These are phyloP conservation scores for Chloroclystis v-ata DNA, from an alignment of 2,888 invertebrate genomes.

Conservation along the genomic window DNA sequence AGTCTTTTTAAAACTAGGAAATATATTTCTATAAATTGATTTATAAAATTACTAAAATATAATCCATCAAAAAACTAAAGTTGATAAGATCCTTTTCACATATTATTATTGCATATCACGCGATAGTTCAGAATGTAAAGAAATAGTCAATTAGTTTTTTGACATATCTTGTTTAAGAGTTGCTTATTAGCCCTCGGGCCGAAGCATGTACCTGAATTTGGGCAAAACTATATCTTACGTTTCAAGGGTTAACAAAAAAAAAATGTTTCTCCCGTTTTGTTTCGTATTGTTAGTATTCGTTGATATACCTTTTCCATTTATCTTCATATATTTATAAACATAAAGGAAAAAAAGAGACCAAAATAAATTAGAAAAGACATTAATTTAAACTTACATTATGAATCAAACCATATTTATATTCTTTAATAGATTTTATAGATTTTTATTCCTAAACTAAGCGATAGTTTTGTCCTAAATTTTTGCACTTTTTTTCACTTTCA, in stretches of 20 bases:
- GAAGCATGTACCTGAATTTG: constrained; percentile 28
- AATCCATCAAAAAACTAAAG: constrained; percentile 47
- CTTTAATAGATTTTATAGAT: no score
- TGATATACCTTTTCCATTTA: no score
- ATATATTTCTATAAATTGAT: constrained; percentile 9
- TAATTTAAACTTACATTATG: no score
- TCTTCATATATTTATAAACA: no score
- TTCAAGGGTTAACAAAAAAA: background rate
- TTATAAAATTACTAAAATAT: constrained; percentile 28
- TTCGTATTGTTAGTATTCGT: no score
- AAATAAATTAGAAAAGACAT: no score
- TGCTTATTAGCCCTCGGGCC: constrained; percentile 9
- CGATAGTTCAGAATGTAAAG: constrained; percentile 47
- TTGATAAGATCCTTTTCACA: constrained; percentile 52
- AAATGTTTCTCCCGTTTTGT: no score
- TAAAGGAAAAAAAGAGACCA: no score
- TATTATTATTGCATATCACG: constrained; percentile 70
- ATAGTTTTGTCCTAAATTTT: constrained; percentile 28
- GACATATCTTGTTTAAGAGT: constrained; percentile 44
- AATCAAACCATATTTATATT: no score
- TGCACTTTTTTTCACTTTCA: constrained; percentile 45
- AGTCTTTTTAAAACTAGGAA: no score
- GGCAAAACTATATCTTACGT: constrained; percentile 25
- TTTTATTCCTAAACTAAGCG: constrained; percentile 14
- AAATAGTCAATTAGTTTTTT: constrained; percentile 61